These are phyloP conservation scores for Entomyzon cyanotis DNA, from an alignment of 2,113 vertebrate genomes.

Conservation along the genomic window DNA sequence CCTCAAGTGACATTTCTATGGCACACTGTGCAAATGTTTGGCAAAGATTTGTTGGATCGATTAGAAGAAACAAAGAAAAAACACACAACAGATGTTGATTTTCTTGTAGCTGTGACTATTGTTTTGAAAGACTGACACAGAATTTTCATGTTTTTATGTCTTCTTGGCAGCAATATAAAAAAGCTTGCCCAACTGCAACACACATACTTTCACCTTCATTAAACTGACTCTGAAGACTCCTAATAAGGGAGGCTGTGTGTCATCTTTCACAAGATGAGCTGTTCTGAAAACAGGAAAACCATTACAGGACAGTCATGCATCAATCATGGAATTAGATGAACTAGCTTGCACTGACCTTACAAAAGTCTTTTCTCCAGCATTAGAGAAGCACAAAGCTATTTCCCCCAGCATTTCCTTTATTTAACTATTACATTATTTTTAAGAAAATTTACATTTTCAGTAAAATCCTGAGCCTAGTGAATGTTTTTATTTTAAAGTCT, in stretches of 20 bases:
- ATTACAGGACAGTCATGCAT: neutral
- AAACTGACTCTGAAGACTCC: neutral
- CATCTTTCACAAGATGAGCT: neutral
- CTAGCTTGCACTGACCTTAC: neutral
- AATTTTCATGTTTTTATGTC: slow-evolving; percentile 53
- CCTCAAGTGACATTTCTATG: slow-evolving; percentile 74
- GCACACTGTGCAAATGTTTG: slow-evolving; percentile 67
- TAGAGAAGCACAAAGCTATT: neutral
- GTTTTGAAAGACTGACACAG: slow-evolving; percentile 67
- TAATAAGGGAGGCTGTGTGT: neutral
- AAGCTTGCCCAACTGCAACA: neutral
- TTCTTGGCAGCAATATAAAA: slow-evolving; percentile 55
- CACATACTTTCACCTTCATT: neutral
- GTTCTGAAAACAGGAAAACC: neutral
- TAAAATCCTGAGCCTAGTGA: neutral
- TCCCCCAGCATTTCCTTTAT: neutral
- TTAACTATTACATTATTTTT: neutral
- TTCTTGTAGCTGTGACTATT: slow-evolving; percentile 66
- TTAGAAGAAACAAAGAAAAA: slow-evolving; percentile 55
- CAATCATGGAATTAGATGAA: neutral
- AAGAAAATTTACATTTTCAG: neutral
- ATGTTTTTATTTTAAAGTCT: neutral
- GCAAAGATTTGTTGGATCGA: slow-evolving; percentile 71
- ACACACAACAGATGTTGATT: slow-evolving; percentile 64
- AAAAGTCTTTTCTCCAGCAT: neutral